Conservation (phyloP, 1,140 invertebrate species). For the Bombus turneri region DNA sequence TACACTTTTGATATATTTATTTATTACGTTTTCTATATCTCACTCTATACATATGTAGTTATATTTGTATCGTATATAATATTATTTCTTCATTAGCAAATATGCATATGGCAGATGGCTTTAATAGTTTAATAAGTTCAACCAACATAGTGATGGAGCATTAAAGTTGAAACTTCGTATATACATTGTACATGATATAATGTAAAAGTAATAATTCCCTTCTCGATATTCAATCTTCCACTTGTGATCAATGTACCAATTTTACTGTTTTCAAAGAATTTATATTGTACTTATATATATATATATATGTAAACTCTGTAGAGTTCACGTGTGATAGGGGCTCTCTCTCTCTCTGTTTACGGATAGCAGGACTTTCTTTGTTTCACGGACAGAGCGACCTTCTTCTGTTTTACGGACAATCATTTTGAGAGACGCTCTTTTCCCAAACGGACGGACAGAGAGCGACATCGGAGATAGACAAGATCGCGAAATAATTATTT, state of each 20-base stretch:
- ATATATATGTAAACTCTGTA: too few relatives aligned
- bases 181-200: background rate
- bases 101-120: background rate
- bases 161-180: background rate
- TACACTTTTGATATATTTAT: background rate
- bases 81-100: constrained; percentile 4
- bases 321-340: too few relatives aligned
- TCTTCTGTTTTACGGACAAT: too few relatives aligned
- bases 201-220: background rate
- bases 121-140: constrained; percentile 7
- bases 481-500: too few relatives aligned
- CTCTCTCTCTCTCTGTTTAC: too few relatives aligned
- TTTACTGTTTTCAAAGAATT: background rate
- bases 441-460: too few relatives aligned
- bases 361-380: too few relatives aligned
- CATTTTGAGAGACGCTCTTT: too few relatives aligned
- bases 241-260: background rate
- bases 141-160: background rate
- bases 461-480: too few relatives aligned
- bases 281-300: background rate
- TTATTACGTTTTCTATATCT: background rate
- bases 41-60: background rate
- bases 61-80: background rate
- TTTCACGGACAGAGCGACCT: too few relatives aligned
- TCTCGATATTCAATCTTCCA: background rate